Percentiles rank a stretch among this genome's conserved stretches.
Evolutionary conservation across 2,797 vertebrate species (phyloP).

Genomic region (Anguilla anguilla): DNA sequence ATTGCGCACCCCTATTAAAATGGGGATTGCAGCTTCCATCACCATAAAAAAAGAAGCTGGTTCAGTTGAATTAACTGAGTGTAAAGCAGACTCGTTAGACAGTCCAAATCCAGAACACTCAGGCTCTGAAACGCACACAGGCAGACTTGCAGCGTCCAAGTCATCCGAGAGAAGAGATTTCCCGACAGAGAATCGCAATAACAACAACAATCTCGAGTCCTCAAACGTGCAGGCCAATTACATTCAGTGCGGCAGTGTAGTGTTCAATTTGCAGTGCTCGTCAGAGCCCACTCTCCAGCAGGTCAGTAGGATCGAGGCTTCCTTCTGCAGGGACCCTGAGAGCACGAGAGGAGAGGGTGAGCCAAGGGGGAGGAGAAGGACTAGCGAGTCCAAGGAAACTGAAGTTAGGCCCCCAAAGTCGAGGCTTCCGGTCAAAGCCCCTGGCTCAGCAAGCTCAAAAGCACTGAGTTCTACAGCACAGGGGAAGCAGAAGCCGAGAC

Average conservation of each 20-base stretch:
- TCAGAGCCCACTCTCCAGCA: constrained; percentile 73
- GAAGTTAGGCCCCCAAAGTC: constrained; percentile 82
- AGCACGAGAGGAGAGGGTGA: constrained; percentile 66
- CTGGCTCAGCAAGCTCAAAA: constrained; percentile 68
- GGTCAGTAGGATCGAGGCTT: constrained; percentile 70
- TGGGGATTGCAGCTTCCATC: constrained; percentile 86
- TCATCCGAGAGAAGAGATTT: constrained; percentile 76
- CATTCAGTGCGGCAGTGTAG: constrained; percentile 68
- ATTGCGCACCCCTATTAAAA: constrained; percentile 94
- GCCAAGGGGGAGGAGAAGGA: constrained; percentile 72
- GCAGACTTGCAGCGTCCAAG: constrained; percentile 73
- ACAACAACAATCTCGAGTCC: constrained; percentile 80
- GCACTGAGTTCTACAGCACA: constrained; percentile 63
- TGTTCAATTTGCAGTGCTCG: constrained; percentile 73
- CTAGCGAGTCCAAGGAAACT: constrained; percentile 70
- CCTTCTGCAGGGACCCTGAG: constrained; percentile 73
- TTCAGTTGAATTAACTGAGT: constrained; percentile 78
- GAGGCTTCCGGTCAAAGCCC: constrained; percentile 87
- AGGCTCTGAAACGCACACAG: constrained; percentile 60
- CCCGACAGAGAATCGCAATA: constrained; percentile 83
- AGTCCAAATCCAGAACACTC: constrained; percentile 73
- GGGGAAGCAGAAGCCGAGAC: constrained; percentile 68
- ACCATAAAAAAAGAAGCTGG: constrained; percentile 84
- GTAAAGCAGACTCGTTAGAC: constrained; percentile 72
- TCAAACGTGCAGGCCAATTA: constrained; percentile 69